Percentiles rank a stretch among this genome's conserved stretches.
These are phyloP conservation scores for Cercopithecus petaurista DNA, from an alignment of 2,797 vertebrate species.

Conservation along the genomic window DNA sequence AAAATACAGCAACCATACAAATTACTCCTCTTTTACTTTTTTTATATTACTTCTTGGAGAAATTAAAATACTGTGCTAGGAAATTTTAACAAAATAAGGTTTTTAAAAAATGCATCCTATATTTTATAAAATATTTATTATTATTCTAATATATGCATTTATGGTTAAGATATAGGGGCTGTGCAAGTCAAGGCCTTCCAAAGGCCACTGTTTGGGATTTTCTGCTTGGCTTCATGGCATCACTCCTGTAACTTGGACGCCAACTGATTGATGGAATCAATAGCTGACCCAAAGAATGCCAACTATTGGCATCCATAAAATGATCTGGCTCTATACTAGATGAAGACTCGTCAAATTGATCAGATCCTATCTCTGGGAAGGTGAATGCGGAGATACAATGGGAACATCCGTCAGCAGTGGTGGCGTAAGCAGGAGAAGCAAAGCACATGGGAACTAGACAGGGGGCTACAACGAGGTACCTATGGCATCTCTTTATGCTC, in stretches of 20 bases:
- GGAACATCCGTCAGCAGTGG: no score
- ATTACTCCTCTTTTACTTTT: neutral
- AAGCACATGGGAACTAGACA: neutral
- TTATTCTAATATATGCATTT: neutral
- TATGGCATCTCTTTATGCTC: neutral
- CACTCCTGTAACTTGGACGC: neutral
- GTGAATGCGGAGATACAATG: neutral
- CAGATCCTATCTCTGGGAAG: neutral
- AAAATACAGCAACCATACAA: neutral
- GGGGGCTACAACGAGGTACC: fast-evolving
- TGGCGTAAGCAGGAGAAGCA: neutral
- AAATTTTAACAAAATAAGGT: conserved; percentile 22
- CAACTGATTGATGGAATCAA: neutral
- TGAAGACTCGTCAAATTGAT: neutral
- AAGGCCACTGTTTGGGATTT: neutral
- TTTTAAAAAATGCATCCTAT: neutral
- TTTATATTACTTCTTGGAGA: neutral
- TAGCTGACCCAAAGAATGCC: neutral
- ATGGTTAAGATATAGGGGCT: neutral
- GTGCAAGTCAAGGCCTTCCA: neutral
- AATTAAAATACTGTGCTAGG: neutral
- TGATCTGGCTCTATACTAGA: neutral
- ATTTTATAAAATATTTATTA: neutral
- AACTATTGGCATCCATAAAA: neutral
- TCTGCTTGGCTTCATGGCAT: neutral